Conservation (phyloP, 2,113 vertebrate species). For the Xenotilapia caudafasciata region DNA sequence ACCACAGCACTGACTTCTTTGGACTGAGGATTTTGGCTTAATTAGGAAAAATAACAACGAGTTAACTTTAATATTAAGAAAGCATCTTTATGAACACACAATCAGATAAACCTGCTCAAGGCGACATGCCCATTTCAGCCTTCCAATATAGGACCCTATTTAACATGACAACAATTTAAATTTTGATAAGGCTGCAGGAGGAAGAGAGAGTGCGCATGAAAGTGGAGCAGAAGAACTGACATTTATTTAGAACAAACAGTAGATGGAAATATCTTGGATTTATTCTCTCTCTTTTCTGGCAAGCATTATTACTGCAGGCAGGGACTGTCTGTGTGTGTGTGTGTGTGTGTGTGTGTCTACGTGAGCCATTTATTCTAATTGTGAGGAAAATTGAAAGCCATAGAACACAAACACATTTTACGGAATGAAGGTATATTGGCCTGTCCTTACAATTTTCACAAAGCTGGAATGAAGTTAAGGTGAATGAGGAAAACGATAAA, state of each 20-base stretch:
- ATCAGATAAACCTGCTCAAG: not conserved
- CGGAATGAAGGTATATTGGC: not conserved
- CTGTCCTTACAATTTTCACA: not conserved
- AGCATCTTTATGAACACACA: not conserved
- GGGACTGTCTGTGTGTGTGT: not conserved
- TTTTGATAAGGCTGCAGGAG: slow-evolving; percentile 23
- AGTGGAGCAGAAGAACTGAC: slow-evolving; percentile 11
- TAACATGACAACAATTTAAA: slow-evolving; percentile 27
- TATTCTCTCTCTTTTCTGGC: slow-evolving; percentile 5
- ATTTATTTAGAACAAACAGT: slow-evolving; percentile 33
- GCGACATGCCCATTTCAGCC: not conserved
- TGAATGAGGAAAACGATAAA: not conserved
- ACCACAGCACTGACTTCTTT: not conserved
- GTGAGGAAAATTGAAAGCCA: not conserved
- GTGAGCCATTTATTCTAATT: not conserved
- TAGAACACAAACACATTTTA: not conserved
- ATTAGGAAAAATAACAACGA: slow-evolving; percentile 2
- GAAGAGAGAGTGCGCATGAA: not conserved
- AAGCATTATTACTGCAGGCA: not conserved
- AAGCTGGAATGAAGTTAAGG: not conserved
- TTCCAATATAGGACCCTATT: slow-evolving; percentile 2
- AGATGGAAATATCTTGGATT: slow-evolving; percentile 28
- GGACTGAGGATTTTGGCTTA: not conserved
- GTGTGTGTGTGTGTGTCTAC: not conserved
- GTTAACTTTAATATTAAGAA: not conserved